Percentiles rank a stretch among this genome's conserved stretches.
Evolutionary conservation across 2,797 vertebrate genomes (phyloP).

Genomic region (Sciaenops ocellatus): DNA sequence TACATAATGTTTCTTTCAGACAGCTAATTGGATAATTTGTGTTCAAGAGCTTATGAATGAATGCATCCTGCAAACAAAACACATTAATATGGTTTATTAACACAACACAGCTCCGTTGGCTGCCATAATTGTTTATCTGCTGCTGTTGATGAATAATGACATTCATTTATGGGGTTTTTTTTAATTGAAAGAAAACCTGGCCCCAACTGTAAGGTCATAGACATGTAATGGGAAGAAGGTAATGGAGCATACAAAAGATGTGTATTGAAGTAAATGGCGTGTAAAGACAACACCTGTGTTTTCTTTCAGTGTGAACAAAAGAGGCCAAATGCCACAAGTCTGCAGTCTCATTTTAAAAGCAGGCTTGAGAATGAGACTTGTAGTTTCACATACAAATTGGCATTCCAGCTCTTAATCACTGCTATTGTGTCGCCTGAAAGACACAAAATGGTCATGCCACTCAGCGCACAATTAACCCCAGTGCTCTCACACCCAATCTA

Average conservation of each 20-base stretch:
- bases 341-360: constrained; percentile 17
- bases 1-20: constrained; percentile 1
- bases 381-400: constrained; percentile 51
- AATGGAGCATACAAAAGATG: constrained; percentile 20
- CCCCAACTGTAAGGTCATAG: background rate
- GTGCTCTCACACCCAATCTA: constrained; percentile 60
- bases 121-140: constrained; percentile 1
- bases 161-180: background rate
- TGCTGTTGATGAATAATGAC: background rate
- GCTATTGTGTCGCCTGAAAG: constrained; percentile 69
- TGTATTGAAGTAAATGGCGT: constrained; percentile 4
- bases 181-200: background rate
- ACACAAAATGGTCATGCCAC: constrained; percentile 57
- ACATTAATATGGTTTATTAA: background rate
- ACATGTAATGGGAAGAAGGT: constrained; percentile 1
- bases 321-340: constrained; percentile 29
- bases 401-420: constrained; percentile 57
- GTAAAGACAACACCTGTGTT: constrained; percentile 37
- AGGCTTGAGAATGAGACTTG: constrained; percentile 25
- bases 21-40: constrained; percentile 12
- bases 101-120: background rate
- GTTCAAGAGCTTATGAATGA: constrained; percentile 1
- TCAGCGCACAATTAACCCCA: constrained; percentile 60
- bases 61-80: background rate
- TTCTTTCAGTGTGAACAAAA: constrained; percentile 34